phyloP scores from a whole-genome alignment of 2,888 invertebrate species.

The Periphyllus acericola region DNA sequence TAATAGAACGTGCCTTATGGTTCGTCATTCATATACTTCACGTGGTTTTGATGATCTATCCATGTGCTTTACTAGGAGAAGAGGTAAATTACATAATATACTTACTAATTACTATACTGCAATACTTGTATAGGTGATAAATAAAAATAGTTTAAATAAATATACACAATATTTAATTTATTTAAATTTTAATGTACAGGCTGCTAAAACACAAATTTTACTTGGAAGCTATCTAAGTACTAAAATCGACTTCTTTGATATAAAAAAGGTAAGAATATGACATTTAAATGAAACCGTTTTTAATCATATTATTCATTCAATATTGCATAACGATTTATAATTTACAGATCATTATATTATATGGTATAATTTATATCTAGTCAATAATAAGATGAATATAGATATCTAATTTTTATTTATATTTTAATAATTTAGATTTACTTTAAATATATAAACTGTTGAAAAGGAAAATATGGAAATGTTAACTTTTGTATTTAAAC shows the following conservation, averaged over 20 bases:
- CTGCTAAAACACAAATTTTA: slow-evolving; percentile 46
- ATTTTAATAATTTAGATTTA: no score
- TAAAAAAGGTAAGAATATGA: slow-evolving; percentile 43
- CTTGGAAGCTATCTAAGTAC: slow-evolving; percentile 40
- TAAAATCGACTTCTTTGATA: slow-evolving; percentile 37
- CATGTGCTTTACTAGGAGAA: slow-evolving; percentile 37
- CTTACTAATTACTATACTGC: not conserved
- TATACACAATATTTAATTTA: not conserved
- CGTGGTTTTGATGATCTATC: slow-evolving; percentile 42
- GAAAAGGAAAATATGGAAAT: no score
- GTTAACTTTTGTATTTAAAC: no score
- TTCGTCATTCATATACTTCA: slow-evolving; percentile 11
- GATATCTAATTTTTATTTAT: no score
- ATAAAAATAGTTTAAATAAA: not conserved
- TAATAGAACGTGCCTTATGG: slow-evolving; percentile 21
- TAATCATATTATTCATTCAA: no score
- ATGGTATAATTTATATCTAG: no score
- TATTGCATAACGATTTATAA: no score
- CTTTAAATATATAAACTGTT: no score
- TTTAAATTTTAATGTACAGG: slow-evolving; percentile 40
- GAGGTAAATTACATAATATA: slow-evolving; percentile 20
- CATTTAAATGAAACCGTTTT: no score
- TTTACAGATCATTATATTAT: no score
- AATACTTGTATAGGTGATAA: no score
- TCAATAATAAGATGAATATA: no score